Percentiles rank a stretch among this genome's conserved stretches.
Conservation (phyloP, 2,888 invertebrate species). For the Apotomis turbidana region DNA sequence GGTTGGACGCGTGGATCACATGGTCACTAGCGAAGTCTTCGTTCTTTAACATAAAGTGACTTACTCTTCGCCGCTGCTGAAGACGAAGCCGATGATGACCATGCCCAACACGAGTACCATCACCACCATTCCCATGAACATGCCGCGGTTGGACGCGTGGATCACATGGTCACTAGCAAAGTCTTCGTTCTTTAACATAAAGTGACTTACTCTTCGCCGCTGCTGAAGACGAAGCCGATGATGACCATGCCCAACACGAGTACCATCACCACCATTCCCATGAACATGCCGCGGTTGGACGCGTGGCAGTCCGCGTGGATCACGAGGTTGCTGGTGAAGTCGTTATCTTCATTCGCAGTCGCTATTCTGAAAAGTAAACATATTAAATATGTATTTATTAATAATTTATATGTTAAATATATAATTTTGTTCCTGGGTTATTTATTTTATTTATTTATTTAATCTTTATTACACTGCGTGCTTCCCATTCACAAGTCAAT, state of each 20-base stretch:
- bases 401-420: too few relatives aligned
- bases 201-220: constrained; percentile 71
- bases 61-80: constrained; percentile 79
- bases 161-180: too few relatives aligned
- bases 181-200: background rate
- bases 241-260: constrained; percentile 76
- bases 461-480: too few relatives aligned
- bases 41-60: constrained; percentile 45
- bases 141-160: constrained; percentile 89
- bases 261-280: constrained; percentile 85
- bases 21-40: constrained; percentile 63
- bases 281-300: constrained; percentile 89
- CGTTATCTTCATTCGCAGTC: constrained; percentile 75
- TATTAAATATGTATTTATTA: too few relatives aligned
- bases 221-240: constrained; percentile 79
- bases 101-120: constrained; percentile 77
- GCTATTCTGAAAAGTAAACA: constrained; percentile 61
- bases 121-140: constrained; percentile 87
- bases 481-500: too few relatives aligned
- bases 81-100: constrained; percentile 76
- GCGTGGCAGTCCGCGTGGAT: constrained; percentile 90
- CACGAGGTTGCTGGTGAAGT: constrained; percentile 83
- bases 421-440: too few relatives aligned
- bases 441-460: too few relatives aligned
- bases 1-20: constrained; percentile 83